Evolutionary conservation across 2,888 invertebrate genomes (phyloP), one percentile per base, ranked within the genome.

Genomic region (Phasia obesa): DNA sequence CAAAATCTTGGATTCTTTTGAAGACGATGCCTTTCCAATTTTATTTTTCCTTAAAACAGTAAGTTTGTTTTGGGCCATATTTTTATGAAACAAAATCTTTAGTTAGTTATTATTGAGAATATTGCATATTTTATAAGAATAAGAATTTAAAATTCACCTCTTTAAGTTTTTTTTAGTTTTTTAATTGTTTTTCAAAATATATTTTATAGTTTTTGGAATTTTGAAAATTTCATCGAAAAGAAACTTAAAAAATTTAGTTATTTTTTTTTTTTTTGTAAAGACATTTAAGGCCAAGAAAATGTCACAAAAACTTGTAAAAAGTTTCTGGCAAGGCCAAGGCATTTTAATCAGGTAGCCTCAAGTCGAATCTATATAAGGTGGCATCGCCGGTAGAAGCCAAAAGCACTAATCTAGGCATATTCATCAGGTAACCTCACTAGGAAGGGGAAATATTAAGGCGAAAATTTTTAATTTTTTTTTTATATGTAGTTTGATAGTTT

Each of bases 141-240:
- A 35, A 15, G 2, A 53, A 25, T 35, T 27, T n/a, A 4, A 17
- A 44, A 79, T 35, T 79, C 65, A 79, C 73, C 73, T 79, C 65
- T 67, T 49, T 3, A 25, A n/a, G 9, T 17, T 35, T 25, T 44
- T 31, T 51, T 47, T 31, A 15, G 35, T 47, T 51, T 27, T 21
- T 25, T 47, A 47, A 25, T 53, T 9, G 13, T 21, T 55, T n/a
- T 51, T 60, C 9, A 53, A 73, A 59, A 65, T 55, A 73, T 65
- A 70, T 25, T 31, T 49, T 17, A 2, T 11, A 1, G n/a, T 51
- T 35, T 51, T 75, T 77, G 11, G 51, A 69, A 76, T 65, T 77
- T 81, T 65, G 70, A 64, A 67, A 71, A 25, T 53, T 80, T 70
- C 4, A 31, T 38, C 38, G 42, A 59, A 77, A 44, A 62, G 27